Evolutionary conservation across 1,140 invertebrate genomes (phyloP), one percentile per base, ranked within the genome.

Genomic region (Limonius californicus): DNA sequence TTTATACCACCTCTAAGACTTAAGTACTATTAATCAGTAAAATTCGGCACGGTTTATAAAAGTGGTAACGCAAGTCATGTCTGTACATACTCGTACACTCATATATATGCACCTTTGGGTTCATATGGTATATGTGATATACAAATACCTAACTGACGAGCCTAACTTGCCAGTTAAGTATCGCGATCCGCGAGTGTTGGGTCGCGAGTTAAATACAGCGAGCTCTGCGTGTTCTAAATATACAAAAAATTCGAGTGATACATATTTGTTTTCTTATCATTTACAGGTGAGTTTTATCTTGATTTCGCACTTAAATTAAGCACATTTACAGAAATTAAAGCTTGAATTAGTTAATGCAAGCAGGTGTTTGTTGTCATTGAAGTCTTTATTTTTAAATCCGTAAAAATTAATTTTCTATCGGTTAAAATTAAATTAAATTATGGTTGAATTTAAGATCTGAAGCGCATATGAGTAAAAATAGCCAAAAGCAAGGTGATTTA

Each of bases 11-110:
- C 23, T 27, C 23, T 27, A 27, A 27, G 23, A 27, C 23, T 27
- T 27, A 27, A 27, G 23, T 27, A 27, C 23, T 27, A 27, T 39
- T 39, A 39, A 39, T 39, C 8, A 39, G 35, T 39, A 14, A 39
- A 39, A 39, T 39, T 39, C 35, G 35, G 35, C n/a, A 39, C n/a
- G 35, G 35, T 39, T 39, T 6, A 39, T 39, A 39, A 39, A 39
- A 39, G 35, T 39, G 35, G 35, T 39, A 39, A 39, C 35, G 35
- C 35, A 39, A 39, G 35, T 39, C 35, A 39, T 39, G 35, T 39
- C 2, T 39, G 11, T 12, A 39, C n/a, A 39, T 39, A 39, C 2
- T 11, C n/a, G 11, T 39, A 39, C 8, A 14, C 2, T 39, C 23
- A 39, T 39, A 12, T 12, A 39, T 12, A 12, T 12, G 11, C 35